Evolutionary conservation across 2,888 invertebrate species (phyloP), one percentile per base, ranked within the genome.

Genomic region (Chamaedrilus cognettii): DNA sequence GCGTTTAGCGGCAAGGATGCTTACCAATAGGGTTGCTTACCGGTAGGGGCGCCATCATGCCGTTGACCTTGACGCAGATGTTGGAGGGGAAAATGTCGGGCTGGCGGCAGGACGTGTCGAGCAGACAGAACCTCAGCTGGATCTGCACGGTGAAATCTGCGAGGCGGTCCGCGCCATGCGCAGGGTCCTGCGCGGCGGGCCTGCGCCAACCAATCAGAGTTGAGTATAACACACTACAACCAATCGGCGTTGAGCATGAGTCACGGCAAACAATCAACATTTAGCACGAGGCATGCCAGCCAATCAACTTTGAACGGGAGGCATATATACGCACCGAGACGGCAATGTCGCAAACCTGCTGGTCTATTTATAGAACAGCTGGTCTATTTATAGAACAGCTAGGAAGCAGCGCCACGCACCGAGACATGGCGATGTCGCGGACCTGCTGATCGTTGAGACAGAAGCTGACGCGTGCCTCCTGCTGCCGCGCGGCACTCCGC

Each of bases 71-170:
- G 59, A 96, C 94, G 79, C 89, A 89, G 77, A 96, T 90, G 80
- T 90, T 93, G 55, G 95, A 93, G 70, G 96, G 97, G 85, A 96
- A 96, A 79, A 90, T 91, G 82, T 97, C 96, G 79, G 95, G 95
- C 85, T 96, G 96, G 79, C 96, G 94, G 79, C 91, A 91, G 31
- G 81, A 83, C 0, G 93, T 91, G 83, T 97, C 97, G 79, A 94
- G 87, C 32, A 94, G 87, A 85, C 95, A 96, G 85, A 97, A 96
- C 75, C 96, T 87, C 83, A 96, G 87, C 85, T 96, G 96, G 60
- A 95, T 91, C 88, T 94, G 90, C 72, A 83, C 82, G 61, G 77
- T 77, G 73, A 90, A 91, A 80, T 92, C 92, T 74, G 88, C 87
- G n/a, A 83, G n/a, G n/a, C n/a, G n/a, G n/a, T n/a, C n/a, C n/a